Evolutionary conservation across 2,888 invertebrate species (phyloP), one percentile per base, ranked within the genome.

Genomic region (Cordilura impudica): DNA sequence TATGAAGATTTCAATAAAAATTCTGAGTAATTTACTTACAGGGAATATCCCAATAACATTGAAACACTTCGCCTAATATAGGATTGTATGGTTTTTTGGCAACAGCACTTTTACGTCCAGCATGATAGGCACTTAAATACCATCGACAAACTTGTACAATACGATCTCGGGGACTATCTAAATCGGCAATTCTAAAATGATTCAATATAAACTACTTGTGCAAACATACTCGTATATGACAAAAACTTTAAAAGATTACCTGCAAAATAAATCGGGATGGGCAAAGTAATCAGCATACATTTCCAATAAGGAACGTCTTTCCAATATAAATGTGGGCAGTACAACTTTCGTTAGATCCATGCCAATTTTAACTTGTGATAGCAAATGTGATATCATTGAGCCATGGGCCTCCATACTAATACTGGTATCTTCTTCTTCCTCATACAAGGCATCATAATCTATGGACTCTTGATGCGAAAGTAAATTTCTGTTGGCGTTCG

Each of bases 261-360:
- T 95, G 81, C 95, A 92, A 91, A 99, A 99, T 85, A 98, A 93
- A 90, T 99, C 98, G 0, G 99, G 98, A 92, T 99, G 99, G 10
- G 99, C 98, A 91, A 99, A 98, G 89, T 99, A 99, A 91, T 99
- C 99, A 58, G 99, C 99, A 90, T 98, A 99, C 99, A 99, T 99
- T 91, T 99, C 99, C 54, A 99, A 92, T 43, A 99, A 92, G 0
- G 99, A 99, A 80, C 99, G 93, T 89, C 98, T 93, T 89, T 99
- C 99, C 84, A 99, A 91, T 84, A 99, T 99, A 88, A 99, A 99
- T 23, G 99, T 99, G 19, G 99, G 99, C 82, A 99, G 91, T 65
- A 98, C 98, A 67, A 93, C 93, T 92, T 99, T 99, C 10, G 99
- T 99, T 87, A 99, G 93, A 91, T 99, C 99, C 99, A 99, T 99